Conservation (phyloP, 2,113 vertebrate genomes). For the Phainopepla nitens region DNA sequence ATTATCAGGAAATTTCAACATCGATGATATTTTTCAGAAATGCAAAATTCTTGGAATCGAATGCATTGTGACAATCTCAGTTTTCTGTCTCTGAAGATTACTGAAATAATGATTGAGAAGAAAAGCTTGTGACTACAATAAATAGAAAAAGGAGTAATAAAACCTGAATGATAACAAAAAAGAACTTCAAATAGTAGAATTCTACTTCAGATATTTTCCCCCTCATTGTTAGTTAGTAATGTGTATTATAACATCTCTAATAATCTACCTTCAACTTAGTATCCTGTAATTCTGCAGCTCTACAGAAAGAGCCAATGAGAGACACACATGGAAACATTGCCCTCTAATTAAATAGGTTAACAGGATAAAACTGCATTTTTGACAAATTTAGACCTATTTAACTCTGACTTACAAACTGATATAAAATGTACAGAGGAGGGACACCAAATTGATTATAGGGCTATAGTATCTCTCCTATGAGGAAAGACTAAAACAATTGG, state of each 20-base stretch:
- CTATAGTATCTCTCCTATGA: neutral
- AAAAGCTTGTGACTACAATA: neutral
- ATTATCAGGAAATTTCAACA: neutral
- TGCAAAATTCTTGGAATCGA: neutral
- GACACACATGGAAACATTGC: neutral
- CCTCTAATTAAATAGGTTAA: neutral
- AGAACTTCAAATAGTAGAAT: neutral
- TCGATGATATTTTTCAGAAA: neutral
- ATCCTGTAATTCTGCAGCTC: neutral
- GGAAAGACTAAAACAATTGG: neutral
- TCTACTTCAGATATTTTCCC: fast-evolving
- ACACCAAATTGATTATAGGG: neutral
- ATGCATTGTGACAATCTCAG: neutral
- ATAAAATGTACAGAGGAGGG: neutral
- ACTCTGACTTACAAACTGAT: neutral
- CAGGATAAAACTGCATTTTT: neutral
- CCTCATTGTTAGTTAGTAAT: neutral
- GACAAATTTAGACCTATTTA: neutral
- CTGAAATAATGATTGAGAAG: neutral
- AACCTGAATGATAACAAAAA: neutral
- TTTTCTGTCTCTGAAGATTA: neutral
- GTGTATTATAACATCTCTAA: neutral
- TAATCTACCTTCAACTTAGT: neutral
- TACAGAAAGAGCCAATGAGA: neutral
- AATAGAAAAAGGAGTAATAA: neutral